Base-by-base conservation (phyloP, 2,888 invertebrate species). In the Mactromeris polynyma region DNA sequence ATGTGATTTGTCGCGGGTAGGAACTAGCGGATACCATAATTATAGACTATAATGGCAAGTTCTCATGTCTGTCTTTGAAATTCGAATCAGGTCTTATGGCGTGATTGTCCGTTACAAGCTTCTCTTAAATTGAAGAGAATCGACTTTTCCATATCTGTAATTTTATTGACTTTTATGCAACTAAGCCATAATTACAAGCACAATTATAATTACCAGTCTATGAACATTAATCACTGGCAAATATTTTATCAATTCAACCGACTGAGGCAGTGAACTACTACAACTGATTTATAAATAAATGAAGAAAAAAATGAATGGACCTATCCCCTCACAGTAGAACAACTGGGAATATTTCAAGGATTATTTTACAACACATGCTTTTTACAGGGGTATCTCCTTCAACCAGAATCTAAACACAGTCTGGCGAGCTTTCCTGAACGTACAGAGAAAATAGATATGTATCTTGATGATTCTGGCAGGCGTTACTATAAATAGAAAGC, bases 291-390 rank as follows among this genome's bases (percentile, higher is more conserved):
- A 81, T 81, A 54, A 36, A 73, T 73, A 73, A 33, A 33, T 73
- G 26, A 26, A 26, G 33, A 73, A 19, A 33, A 58, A 33, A 3
- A 54, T 33, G 80, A 46, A 80, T 19, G 46, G n/a, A 81, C 54
- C 54, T 21, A 54, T 81, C 73, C 73, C 17, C 81, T 58, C 58
- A 26, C 69, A 38, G 31, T 21, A 46, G 69, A 38, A 77, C 42
- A 88, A 88, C 58, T 88, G 81, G 84, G 84, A 88, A 81, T 84
- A 88, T 81, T 88, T 88, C 88, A 88, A 88, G 84, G 81, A 40
- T 81, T 81, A 26, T 84, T 82, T 36, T 64, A 40, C 64, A 69
- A 69, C 64, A 69, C 26, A 38, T 82, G 38, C 42, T 40, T 82
- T 82, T n/a, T 40, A 26, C 17, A n/a, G 3, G 64, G 64, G 82